phyloP scores from a whole-genome alignment of 2,797 vertebrate genomes.

The Phoxinus dragarum region DNA sequence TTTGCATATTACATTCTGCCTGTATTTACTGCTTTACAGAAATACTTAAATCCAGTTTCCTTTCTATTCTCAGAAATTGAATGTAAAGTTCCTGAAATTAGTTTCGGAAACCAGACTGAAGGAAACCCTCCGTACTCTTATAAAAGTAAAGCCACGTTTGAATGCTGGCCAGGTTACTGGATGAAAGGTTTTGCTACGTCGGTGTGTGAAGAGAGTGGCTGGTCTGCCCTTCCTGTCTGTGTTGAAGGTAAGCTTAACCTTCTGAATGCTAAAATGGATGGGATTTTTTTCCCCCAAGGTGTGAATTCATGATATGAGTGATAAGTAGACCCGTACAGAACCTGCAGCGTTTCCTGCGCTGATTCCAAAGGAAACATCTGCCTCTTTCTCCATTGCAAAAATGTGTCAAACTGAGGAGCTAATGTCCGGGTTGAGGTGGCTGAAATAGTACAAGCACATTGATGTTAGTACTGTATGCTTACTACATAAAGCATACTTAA shows the following conservation, averaged over 20 bases:
- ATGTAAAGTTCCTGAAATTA: constrained; percentile 29
- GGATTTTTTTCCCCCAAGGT: not conserved
- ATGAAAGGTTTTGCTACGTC: not conserved
- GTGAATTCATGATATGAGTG: not conserved
- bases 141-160: constrained; percentile 14
- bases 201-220: constrained; percentile 34
- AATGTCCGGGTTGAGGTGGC: not conserved
- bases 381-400: not conserved
- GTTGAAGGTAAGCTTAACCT: constrained; percentile 19
- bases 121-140: not conserved
- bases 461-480: not conserved
- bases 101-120: constrained; percentile 1
- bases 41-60: not conserved
- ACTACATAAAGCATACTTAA: not conserved
- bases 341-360: not conserved
- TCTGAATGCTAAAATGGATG: not conserved
- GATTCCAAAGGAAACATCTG: not conserved
- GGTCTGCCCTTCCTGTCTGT: constrained; percentile 40
- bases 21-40: not conserved
- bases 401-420: not conserved
- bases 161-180: constrained; percentile 31
- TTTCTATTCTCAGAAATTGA: constrained; percentile 8
- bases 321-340: not conserved
- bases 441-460: not conserved
- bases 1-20: not conserved